Conservation (phyloP, 2,113 vertebrate genomes). For the Xyliphius kryptos region DNA sequence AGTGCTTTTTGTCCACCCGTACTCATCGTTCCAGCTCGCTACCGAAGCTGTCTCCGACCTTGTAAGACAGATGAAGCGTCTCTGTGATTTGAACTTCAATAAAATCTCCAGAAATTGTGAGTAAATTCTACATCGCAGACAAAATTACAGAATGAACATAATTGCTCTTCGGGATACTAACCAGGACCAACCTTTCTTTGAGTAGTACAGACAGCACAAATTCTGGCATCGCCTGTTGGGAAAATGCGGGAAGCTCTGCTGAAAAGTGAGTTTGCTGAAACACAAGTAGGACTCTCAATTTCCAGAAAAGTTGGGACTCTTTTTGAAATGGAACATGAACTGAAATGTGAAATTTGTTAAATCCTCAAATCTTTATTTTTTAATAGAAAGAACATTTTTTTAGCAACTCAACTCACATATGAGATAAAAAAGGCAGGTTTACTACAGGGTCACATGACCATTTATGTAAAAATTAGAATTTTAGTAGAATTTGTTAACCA, state of each 20-base stretch:
- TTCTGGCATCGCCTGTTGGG: conserved; percentile 6
- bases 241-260: conserved; percentile 19
- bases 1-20: conserved; percentile 26
- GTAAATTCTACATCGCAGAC: background rate
- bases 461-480: no score
- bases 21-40: conserved; percentile 26
- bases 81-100: conserved; percentile 1
- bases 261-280: conserved; percentile 19
- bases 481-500: no score
- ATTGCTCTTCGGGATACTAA: background rate
- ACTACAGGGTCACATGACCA: no score
- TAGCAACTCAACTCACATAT: no score
- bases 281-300: no score
- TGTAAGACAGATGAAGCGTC: conserved; percentile 8
- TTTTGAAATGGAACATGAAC: no score
- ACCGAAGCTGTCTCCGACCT: conserved; percentile 27
- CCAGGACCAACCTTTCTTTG: background rate
- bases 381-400: no score
- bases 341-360: no score
- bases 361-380: no score
- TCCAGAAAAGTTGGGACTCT: no score
- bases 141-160: no score
- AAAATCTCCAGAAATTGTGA: conserved; percentile 32
- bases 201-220: conserved; percentile 25
- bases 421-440: no score